phyloP scores from a whole-genome alignment of 2,888 invertebrate species.

The Cyclophora albipunctata region DNA sequence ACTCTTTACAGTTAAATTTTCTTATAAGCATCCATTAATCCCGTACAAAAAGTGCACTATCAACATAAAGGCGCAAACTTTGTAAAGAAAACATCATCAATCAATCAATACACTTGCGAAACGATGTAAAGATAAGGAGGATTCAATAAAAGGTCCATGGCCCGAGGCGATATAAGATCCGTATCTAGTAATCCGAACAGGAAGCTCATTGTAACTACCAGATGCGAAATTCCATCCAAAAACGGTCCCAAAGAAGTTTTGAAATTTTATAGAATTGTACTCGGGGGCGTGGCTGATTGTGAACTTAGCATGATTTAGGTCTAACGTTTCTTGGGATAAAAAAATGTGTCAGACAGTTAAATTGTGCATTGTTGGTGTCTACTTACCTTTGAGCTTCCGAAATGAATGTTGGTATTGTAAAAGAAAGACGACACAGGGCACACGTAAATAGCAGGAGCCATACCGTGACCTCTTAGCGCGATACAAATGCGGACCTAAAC shows the following conservation, averaged over 20 bases:
- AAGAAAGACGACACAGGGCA: no score
- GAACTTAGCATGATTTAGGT: constrained; percentile 40
- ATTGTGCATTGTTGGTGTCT: constrained; percentile 16
- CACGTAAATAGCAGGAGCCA: no score
- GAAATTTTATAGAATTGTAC: constrained; percentile 36
- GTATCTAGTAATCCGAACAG: constrained; percentile 71
- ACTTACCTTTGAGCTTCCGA: constrained; percentile 20
- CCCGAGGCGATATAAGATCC: constrained; percentile 59
- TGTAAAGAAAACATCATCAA: constrained; percentile 9
- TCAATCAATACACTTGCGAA: constrained; percentile 39
- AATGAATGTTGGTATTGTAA: constrained; percentile 4
- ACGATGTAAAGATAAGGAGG: constrained; percentile 40
- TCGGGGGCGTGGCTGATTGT: constrained; percentile 65
- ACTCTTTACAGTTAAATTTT: no score
- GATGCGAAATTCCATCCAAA: constrained; percentile 68
- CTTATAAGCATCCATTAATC: no score
- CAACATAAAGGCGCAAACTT: background rate
- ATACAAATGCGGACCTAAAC: no score
- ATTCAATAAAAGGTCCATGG: constrained; percentile 47
- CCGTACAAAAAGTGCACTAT: no score
- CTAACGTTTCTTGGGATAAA: constrained; percentile 31
- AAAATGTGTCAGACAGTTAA: constrained; percentile 20
- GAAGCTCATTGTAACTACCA: constrained; percentile 65
- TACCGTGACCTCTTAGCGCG: no score
- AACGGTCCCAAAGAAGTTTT: constrained; percentile 32